Conservation (phyloP, 2,888 invertebrate genomes). For the Cheilosia vernalis region DNA sequence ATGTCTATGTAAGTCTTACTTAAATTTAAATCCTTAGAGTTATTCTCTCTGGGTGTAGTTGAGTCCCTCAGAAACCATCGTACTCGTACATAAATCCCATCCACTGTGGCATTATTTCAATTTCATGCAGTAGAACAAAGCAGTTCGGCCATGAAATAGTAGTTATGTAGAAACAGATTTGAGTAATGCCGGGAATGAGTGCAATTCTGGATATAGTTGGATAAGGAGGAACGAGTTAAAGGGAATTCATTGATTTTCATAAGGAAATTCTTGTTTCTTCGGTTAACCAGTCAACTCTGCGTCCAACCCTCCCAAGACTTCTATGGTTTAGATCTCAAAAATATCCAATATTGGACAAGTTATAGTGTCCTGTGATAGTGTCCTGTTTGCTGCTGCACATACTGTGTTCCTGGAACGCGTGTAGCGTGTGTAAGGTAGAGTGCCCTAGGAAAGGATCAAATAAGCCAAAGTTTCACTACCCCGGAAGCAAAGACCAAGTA, state of each 20-base stretch:
- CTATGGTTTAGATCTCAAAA: too few relatives aligned
- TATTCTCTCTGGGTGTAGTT: conserved; percentile 25
- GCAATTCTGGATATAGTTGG: conserved; percentile 14
- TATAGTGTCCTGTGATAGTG: background rate
- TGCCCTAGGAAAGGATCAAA: conserved; percentile 56
- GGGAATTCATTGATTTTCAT: background rate
- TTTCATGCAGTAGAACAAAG: conserved; percentile 64
- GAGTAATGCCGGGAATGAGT: conserved; percentile 42
- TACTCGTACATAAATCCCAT: conserved; percentile 28
- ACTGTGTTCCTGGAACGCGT: conserved; percentile 39
- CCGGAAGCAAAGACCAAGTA: conserved; percentile 58
- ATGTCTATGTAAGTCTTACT: conserved; percentile 31
- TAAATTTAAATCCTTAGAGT: conserved; percentile 53
- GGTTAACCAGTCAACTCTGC: too few relatives aligned
- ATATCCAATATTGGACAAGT: background rate
- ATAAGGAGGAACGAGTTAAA: background rate
- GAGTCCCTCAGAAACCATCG: conserved; percentile 24
- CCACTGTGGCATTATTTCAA: conserved; percentile 43
- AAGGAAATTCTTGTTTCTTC: background rate
- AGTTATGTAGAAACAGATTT: conserved; percentile 49
- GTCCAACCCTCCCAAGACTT: too few relatives aligned
- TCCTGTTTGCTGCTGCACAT: conserved; percentile 15
- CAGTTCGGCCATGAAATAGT: conserved; percentile 55
- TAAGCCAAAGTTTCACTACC: conserved; percentile 47
- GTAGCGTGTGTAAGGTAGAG: background rate